phyloP scores from a whole-genome alignment of 2,113 vertebrate species.

The Cottus gobio region DNA sequence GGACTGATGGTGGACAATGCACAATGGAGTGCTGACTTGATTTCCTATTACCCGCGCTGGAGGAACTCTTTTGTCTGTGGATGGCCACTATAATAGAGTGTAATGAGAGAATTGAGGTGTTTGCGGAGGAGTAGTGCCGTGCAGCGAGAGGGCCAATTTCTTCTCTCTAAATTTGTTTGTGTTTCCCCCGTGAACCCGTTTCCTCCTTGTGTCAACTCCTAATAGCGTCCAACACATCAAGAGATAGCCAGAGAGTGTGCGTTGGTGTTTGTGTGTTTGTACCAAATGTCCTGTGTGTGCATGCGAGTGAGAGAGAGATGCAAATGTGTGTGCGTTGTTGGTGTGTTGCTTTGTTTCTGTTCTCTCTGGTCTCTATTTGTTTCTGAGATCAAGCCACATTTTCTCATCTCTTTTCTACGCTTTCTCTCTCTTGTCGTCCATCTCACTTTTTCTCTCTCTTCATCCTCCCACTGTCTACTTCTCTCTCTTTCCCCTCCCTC shows the following conservation, averaged over 20 bases:
- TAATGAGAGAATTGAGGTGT: slow-evolving; percentile 75
- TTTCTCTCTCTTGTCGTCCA: slow-evolving; percentile 28
- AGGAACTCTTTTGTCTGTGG: slow-evolving; percentile 64
- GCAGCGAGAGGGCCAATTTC: slow-evolving; percentile 65
- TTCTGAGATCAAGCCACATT: slow-evolving; percentile 41
- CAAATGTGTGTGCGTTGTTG: slow-evolving; percentile 15
- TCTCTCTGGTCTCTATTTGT: slow-evolving; percentile 35
- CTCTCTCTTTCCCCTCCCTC: slow-evolving; percentile 22
- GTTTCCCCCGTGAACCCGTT: slow-evolving; percentile 39
- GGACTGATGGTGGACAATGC: slow-evolving; percentile 52
- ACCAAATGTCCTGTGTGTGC: slow-evolving; percentile 6
- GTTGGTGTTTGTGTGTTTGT: slow-evolving; percentile 12
- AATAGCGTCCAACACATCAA: slow-evolving; percentile 58
- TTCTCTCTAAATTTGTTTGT: slow-evolving; percentile 68
- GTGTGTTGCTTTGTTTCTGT: slow-evolving; percentile 31
- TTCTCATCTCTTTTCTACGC: slow-evolving; percentile 31
- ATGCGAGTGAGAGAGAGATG: slow-evolving; percentile 12
- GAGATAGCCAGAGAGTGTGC: slow-evolving; percentile 4
- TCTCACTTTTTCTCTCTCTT: background rate
- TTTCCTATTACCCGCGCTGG: slow-evolving; percentile 65
- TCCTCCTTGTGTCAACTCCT: slow-evolving; percentile 54
- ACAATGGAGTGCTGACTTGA: slow-evolving; percentile 60
- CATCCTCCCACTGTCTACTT: slow-evolving; percentile 2
- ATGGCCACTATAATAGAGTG: slow-evolving; percentile 63
- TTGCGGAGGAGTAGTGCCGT: slow-evolving; percentile 53